Percentiles rank a stretch among this genome's conserved stretches.
Evolutionary conservation across 2,888 invertebrate genomes (phyloP).

Genomic region (Heteropelma amictum): DNA sequence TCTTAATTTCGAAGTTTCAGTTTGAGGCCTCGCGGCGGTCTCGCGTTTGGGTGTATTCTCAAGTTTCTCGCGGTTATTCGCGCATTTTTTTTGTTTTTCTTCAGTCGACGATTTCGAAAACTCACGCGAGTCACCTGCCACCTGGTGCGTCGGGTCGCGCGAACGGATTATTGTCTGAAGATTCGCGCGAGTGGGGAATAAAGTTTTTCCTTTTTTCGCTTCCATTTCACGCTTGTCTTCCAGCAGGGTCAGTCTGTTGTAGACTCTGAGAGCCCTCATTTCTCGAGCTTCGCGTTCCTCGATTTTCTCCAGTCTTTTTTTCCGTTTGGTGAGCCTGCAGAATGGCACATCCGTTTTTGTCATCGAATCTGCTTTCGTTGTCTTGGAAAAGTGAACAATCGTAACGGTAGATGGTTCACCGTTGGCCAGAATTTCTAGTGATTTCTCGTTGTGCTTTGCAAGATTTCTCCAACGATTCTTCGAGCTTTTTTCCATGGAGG

Average conservation of each 20-base stretch:
- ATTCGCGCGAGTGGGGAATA: neutral
- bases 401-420: neutral
- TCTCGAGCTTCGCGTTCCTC: conserved; percentile 56
- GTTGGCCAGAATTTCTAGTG: neutral
- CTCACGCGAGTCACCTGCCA: neutral
- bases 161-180: neutral
- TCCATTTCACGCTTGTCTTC: conserved; percentile 59
- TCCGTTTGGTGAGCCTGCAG: neutral
- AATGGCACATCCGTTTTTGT: neutral
- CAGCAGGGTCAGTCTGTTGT: conserved; percentile 62
- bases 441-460: neutral
- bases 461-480: neutral
- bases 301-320: conserved; percentile 1
- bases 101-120: neutral
- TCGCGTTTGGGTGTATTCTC: conserved; percentile 6
- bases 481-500: neutral
- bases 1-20: conserved; percentile 24
- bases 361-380: neutral
- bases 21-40: neutral
- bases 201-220: conserved; percentile 21
- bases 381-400: neutral
- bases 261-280: conserved; percentile 60
- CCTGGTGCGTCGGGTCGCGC: neutral
- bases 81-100: neutral
- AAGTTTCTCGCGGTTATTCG: neutral